Evolutionary conservation across 2,888 invertebrate genomes (phyloP).

Genomic region (Amphipoea oculea): DNA sequence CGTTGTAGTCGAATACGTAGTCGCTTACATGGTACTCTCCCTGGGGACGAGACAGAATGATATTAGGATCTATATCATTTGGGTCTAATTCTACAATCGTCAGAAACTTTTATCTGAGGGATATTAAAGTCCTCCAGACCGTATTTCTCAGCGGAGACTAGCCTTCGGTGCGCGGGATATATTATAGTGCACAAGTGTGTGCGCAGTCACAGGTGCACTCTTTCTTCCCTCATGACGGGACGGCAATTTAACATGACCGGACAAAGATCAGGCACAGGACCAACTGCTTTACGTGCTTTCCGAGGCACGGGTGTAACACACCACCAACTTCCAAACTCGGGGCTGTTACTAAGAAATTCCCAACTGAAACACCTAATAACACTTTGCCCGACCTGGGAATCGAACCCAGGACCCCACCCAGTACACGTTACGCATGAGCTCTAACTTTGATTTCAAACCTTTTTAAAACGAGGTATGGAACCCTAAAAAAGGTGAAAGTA

Average conservation of each 20-base stretch:
- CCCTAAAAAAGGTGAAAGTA: too few relatives aligned
- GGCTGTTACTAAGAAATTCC: background rate
- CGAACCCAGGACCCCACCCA: background rate
- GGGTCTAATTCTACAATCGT: background rate
- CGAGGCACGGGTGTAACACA: background rate
- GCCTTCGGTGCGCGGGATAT: too few relatives aligned
- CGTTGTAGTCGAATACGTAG: slow-evolving; percentile 50
- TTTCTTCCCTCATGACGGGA: background rate
- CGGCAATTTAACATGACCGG: background rate
- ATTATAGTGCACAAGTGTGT: too few relatives aligned
- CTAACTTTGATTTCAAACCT: too few relatives aligned
- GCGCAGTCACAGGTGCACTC: too few relatives aligned
- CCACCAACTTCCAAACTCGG: background rate
- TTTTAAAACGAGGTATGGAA: too few relatives aligned
- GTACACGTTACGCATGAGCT: background rate
- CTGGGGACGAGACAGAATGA: slow-evolving; percentile 12
- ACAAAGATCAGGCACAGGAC: background rate
- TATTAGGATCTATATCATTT: background rate
- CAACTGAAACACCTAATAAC: background rate
- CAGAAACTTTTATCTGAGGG: background rate
- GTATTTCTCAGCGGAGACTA: too few relatives aligned
- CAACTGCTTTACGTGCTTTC: background rate
- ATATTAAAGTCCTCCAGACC: background rate
- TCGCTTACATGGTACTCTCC: slow-evolving; percentile 32
- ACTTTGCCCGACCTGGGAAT: background rate